Base-by-base conservation (phyloP, 2,888 invertebrate genomes). In the Heliothis peltigera region DNA sequence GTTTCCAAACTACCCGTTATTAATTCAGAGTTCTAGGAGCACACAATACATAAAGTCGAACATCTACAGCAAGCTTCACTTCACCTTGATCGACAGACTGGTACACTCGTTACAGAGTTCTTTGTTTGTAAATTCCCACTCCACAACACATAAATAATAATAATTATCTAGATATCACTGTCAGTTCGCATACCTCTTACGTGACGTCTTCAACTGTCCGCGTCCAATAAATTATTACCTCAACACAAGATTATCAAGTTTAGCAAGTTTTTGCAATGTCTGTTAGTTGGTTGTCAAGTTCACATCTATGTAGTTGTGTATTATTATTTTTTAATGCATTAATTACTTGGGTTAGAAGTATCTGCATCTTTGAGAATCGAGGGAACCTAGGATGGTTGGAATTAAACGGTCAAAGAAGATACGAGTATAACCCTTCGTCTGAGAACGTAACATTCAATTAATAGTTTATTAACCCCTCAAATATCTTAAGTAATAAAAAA, bases 211-310 rank as follows among this genome's bases (percentile, higher is more conserved):
- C n/a, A n/a, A n/a, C 21, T 46, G 15, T 10, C 12, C 21, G 5
- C 17, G 21, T 22, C 19, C 55, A n/a, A 39, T 62, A 42, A 42
- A 43, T 43, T 60, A 69, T 73, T 42, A 46, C 18, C 7, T 6
- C 54, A 32, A 0, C 47, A 17, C 47, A 17, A 61, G 43, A 70
- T 49, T 44, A 70, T 64, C 75, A 46, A 57, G 75, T 75, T 57
- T 6, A 17, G 21, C 75, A 7, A 48, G 71, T 75, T 75, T 60
- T 64, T 64, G 62, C 59, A 44, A 0, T 47, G 61, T 49, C 44
- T 44, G 48, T 55, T 59, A 56, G 21, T 62, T 67, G 22, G 42
- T 32, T 63, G 57, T 21, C 68, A 69, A 67, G 64, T 55, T 54
- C 56, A 65, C 22, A 67, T n/a, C 55, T 19, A n/a, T n/a, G n/a